phyloP scores from a whole-genome alignment of 2,888 invertebrate species.

The Rhaphigaster nebulosa region DNA sequence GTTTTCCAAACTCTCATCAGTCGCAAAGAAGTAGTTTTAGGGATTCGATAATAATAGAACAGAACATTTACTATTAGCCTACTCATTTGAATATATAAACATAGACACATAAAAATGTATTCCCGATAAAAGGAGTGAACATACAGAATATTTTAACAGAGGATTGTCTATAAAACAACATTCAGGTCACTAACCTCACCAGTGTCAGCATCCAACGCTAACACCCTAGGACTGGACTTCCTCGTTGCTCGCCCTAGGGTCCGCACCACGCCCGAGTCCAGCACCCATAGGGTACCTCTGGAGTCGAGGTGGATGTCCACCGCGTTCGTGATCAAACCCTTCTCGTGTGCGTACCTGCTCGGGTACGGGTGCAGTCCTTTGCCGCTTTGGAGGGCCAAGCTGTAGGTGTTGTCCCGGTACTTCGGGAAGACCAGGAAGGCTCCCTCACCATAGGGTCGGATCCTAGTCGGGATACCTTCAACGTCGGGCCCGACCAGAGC shows the following conservation, averaged over 20 bases:
- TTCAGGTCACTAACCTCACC: slow-evolving; percentile 69
- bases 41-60: too few relatives aligned
- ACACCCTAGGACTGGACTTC: slow-evolving; percentile 74
- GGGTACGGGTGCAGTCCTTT: slow-evolving; percentile 74
- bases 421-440: slow-evolving; percentile 59
- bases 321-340: slow-evolving; percentile 78
- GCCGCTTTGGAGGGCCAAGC: slow-evolving; percentile 59
- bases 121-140: not conserved
- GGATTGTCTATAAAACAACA: not conserved
- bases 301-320: slow-evolving; percentile 77
- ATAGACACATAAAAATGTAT: not conserved
- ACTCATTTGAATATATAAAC: not conserved
- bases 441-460: slow-evolving; percentile 48
- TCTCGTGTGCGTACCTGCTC: slow-evolving; percentile 76
- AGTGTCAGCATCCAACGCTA: slow-evolving; percentile 74
- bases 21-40: too few relatives aligned
- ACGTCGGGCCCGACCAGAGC: slow-evolving; percentile 55
- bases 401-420: slow-evolving; percentile 59
- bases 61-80: too few relatives aligned
- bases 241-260: slow-evolving; percentile 74
- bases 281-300: slow-evolving; percentile 74
- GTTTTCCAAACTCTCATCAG: too few relatives aligned
- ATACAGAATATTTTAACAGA: not conserved
- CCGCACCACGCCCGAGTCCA: slow-evolving; percentile 75
- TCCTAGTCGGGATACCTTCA: slow-evolving; percentile 55